Evolutionary conservation across 2,888 invertebrate species (phyloP), one percentile per base, ranked within the genome.

Genomic region (Biston betularia): DNA sequence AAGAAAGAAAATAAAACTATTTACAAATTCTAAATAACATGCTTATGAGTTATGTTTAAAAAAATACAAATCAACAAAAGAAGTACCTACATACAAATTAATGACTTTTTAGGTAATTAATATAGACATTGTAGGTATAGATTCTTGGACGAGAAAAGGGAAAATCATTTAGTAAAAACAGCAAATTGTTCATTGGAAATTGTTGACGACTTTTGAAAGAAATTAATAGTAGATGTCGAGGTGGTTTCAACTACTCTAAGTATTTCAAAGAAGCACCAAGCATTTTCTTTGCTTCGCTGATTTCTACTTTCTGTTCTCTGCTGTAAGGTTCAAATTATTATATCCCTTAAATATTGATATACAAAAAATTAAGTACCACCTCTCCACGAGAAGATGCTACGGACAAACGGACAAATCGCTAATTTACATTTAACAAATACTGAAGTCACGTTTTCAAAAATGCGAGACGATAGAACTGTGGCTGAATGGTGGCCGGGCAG

Each of bases 341-440:
- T 40, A 38, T 6, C 0, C 3, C n/a, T 56, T 65, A 49, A n/a
- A 15, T 67, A 58, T 71, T 74, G 72, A 60, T 76, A 79, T 78
- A 84, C 86, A 84, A 81, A 87, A 84, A 81, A 76, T 78, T 81
- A 76, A 82, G 83, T 83, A 86, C 85, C 82, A 79, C 74, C 78
- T 76, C 76, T 76, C 78, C 82, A 79, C 80, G 81, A 82, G 87
- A 83, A 82, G 78, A 79, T 77, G 79, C 72, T 73, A 76, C 79
- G 76, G 77, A 83, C 81, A 79, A 79, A 77, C 76, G 86, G 83
- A 93, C 92, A 94, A 92, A 94, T 92, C 88, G 88, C 90, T 92
- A 90, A 94, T 94, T 94, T 93, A 90, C 94, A 94, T 94, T 92
- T 89, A 93, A 94, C 94, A 94, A 93, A 94, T 93, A 87, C 92